Conservation (phyloP, 2,797 vertebrate genomes). For the Xenentodon cancila region DNA sequence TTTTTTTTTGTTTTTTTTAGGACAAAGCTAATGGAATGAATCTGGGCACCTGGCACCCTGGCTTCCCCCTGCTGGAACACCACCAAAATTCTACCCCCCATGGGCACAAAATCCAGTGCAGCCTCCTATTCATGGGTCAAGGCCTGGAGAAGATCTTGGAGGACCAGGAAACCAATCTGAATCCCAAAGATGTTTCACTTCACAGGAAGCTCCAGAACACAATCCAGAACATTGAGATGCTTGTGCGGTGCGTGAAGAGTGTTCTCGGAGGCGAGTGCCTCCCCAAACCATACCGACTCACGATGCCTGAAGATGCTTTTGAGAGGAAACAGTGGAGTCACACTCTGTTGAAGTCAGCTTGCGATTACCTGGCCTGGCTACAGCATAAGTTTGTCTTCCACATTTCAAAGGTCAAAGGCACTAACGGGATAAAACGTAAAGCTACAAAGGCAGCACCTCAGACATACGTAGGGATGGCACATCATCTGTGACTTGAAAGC, state of each 20-base stretch:
- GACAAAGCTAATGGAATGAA: constrained; percentile 58
- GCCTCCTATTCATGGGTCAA: constrained; percentile 58
- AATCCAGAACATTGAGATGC: rapidly evolving
- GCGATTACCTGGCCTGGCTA: constrained; percentile 60
- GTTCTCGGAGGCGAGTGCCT: constrained; percentile 31
- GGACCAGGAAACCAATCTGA: constrained; percentile 62
- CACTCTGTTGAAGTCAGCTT: constrained; percentile 49
- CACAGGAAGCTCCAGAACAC: not conserved
- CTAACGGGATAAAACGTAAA: not conserved
- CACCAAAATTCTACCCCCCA: not conserved
- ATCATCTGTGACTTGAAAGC: constrained; percentile 30
- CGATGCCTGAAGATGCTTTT: constrained; percentile 1
- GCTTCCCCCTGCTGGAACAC: constrained; percentile 57
- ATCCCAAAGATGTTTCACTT: constrained; percentile 39
- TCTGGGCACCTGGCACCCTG: constrained; percentile 48
- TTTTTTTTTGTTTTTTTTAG: constrained; percentile 28
- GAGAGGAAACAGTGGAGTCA: constrained; percentile 68
- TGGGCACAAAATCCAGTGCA: constrained; percentile 42
- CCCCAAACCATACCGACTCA: not conserved
- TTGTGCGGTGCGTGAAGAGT: not conserved
- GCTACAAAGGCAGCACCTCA: rapidly evolving
- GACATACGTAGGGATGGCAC: constrained; percentile 26
- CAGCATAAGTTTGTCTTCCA: rapidly evolving
- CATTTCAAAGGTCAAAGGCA: not conserved
- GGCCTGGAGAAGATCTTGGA: constrained; percentile 47